Conservation (phyloP, 2,888 invertebrate species). For the Smittia aterrima region DNA sequence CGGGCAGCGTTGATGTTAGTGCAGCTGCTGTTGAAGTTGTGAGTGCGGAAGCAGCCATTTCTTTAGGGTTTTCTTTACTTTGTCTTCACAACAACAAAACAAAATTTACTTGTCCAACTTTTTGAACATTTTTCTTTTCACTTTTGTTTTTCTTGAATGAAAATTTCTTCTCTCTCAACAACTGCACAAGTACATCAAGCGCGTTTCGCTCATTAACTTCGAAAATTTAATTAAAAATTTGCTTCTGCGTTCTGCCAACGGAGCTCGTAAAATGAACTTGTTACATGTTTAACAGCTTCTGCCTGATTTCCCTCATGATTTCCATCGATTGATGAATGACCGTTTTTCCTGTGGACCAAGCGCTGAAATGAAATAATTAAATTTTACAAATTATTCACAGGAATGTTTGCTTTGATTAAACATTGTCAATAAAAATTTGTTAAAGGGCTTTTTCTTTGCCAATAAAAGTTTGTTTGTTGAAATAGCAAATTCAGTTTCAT, state of each 20-base stretch:
- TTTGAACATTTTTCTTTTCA: background rate
- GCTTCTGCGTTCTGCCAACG: slow-evolving; percentile 7
- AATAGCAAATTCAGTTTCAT: no score
- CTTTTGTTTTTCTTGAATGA: background rate
- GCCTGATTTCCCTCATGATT: slow-evolving; percentile 5
- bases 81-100: slow-evolving; percentile 4
- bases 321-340: background rate
- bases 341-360: background rate
- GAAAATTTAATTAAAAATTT: background rate
- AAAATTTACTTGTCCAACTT: background rate
- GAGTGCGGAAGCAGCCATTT: slow-evolving; percentile 42
- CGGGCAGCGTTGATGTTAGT: slow-evolving; percentile 32
- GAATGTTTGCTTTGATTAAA: background rate
- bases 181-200: background rate
- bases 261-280: background rate
- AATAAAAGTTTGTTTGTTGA: no score
- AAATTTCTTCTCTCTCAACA: background rate
- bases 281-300: background rate
- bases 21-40: slow-evolving; percentile 39
- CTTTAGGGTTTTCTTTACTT: background rate
- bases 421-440: no score
- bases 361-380: slow-evolving; percentile 9
- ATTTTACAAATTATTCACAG: background rate
- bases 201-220: background rate
- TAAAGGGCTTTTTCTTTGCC: no score